Evolutionary conservation across 2,888 invertebrate genomes (phyloP).

Genomic region (Lumbricus terrestris): DNA sequence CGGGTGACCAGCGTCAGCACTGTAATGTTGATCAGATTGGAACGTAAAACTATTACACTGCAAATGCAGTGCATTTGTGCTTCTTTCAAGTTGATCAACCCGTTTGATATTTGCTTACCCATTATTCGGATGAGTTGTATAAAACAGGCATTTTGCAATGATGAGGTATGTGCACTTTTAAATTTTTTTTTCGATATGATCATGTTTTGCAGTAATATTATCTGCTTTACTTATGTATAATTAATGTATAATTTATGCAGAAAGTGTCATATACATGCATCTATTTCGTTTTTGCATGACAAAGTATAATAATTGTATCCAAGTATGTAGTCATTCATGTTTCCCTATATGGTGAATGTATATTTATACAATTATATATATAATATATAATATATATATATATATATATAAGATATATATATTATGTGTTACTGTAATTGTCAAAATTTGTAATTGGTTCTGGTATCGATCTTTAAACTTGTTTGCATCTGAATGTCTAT

Average conservation of each 20-base stretch:
- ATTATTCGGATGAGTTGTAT: not conserved
- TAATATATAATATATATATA: not conserved
- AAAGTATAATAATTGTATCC: not conserved
- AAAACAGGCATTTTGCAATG: not conserved
- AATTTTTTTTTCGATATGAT: not conserved
- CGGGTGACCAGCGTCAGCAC: not conserved
- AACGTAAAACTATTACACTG: not conserved
- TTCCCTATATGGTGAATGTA: not conserved
- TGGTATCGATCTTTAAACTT: not conserved
- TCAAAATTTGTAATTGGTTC: not conserved
- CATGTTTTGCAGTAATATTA: not conserved
- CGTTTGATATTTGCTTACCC: not conserved
- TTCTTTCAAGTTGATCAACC: not conserved
- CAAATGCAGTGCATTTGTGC: not conserved
- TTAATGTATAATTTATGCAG: not conserved
- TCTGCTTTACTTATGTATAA: not conserved
- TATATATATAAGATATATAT: not conserved
- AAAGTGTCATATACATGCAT: not conserved
- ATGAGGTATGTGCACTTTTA: not conserved
- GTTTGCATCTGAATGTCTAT: no score
- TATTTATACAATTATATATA: not conserved
- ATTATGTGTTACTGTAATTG: not conserved
- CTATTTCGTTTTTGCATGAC: not conserved
- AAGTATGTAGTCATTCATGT: not conserved
- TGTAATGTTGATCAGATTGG: not conserved